A percentile compares a stretch with the other conserved stretches of the same genome.
These are phyloP conservation scores for Crocidura indochinensis DNA, from an alignment of 2,797 vertebrate species.

Conservation along the genomic window DNA sequence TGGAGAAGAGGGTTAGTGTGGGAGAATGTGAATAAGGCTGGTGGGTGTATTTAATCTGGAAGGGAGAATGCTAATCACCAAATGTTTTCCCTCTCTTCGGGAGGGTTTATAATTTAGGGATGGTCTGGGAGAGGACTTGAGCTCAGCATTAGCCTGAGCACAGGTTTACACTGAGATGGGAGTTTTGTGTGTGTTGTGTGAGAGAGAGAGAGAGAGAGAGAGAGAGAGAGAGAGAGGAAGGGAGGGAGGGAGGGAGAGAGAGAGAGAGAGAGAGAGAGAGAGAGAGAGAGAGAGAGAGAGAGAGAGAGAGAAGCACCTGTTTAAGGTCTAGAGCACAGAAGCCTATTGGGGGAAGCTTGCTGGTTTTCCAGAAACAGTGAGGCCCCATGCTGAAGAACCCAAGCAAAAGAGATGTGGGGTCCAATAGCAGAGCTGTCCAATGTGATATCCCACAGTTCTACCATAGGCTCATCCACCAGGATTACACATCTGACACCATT, in stretches of 20 bases:
- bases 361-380: not conserved
- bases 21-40: not conserved
- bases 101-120: not conserved
- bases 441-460: not conserved
- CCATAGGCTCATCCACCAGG: not conserved
- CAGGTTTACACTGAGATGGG: not conserved
- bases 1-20: no score
- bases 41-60: not conserved
- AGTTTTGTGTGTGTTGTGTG: no score
- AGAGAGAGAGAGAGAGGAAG: no score
- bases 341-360: no score
- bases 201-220: no score
- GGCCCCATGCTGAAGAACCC: not conserved
- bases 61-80: not conserved
- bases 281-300: no score
- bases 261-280: no score
- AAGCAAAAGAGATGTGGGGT: no score
- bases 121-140: not conserved
- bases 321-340: not conserved
- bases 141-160: no score
- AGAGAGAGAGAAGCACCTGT: no score
- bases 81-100: not conserved
- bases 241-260: no score
- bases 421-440: not conserved
- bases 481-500: no score